Conservation (phyloP, 2,113 vertebrate species). For the Clarias batrachus region DNA sequence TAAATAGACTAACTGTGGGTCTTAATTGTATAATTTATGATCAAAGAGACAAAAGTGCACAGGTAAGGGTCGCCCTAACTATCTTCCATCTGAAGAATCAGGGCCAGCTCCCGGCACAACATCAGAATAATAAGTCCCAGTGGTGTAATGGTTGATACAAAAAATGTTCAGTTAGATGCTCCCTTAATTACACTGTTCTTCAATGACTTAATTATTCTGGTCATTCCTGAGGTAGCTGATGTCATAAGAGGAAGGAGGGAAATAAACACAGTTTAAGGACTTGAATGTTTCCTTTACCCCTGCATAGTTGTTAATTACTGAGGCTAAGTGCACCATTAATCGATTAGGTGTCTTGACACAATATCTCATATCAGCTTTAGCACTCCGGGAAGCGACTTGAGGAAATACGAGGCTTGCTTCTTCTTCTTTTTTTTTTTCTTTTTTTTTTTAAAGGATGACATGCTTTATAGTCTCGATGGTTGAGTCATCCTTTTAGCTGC, state of each 20-base stretch:
- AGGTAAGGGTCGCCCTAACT: background rate
- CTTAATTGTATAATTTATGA: background rate
- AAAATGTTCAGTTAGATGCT: background rate
- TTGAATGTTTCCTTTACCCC: slow-evolving; percentile 61
- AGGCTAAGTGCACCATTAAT: slow-evolving; percentile 76
- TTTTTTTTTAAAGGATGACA: slow-evolving; percentile 1
- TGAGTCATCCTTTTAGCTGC: slow-evolving; percentile 22
- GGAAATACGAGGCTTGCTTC: slow-evolving; percentile 64
- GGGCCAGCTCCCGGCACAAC: background rate
- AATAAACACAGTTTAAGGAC: slow-evolving; percentile 52
- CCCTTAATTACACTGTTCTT: slow-evolving; percentile 29
- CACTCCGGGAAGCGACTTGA: slow-evolving; percentile 53
- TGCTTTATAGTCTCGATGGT: background rate
- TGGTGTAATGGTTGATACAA: background rate
- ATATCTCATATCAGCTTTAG: slow-evolving; percentile 69
- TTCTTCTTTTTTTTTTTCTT: too few relatives aligned
- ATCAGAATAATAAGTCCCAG: background rate
- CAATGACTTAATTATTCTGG: slow-evolving; percentile 18
- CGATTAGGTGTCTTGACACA: slow-evolving; percentile 69
- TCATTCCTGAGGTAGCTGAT: slow-evolving; percentile 60
- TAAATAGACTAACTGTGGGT: background rate
- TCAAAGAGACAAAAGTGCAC: background rate
- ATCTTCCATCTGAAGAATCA: background rate
- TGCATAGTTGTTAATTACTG: slow-evolving; percentile 73
- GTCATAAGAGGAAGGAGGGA: slow-evolving; percentile 48